phyloP scores from a whole-genome alignment of 1,140 invertebrate species.

The Chrysomallon squamiferum region DNA sequence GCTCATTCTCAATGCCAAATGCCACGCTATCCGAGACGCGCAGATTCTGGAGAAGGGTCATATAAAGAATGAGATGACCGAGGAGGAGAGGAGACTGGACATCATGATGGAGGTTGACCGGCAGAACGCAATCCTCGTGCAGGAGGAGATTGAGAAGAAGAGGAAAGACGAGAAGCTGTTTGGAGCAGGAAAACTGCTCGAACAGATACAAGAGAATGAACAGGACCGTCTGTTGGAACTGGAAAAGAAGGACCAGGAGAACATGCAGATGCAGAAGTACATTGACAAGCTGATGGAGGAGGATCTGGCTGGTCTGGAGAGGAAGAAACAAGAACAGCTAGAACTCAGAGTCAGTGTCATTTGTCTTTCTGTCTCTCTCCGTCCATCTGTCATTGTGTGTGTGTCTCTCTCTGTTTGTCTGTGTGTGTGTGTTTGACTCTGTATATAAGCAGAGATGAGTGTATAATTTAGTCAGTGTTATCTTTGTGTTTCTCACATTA shows the following conservation, averaged over 20 bases:
- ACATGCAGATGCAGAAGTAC: slow-evolving; percentile 60
- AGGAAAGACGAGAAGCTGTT: slow-evolving; percentile 56
- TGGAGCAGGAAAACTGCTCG: slow-evolving; percentile 59
- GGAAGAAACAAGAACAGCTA: slow-evolving; percentile 53
- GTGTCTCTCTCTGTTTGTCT: too few species aligned
- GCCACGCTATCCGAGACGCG: slow-evolving; percentile 64
- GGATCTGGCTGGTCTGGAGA: slow-evolving; percentile 49
- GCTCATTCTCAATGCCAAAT: slow-evolving; percentile 64
- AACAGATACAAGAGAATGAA: slow-evolving; percentile 63
- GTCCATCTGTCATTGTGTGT: too few species aligned
- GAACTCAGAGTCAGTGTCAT: slow-evolving; percentile 47
- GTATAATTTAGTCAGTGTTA: too few species aligned
- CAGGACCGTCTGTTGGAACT: slow-evolving; percentile 58
- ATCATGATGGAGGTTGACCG: slow-evolving; percentile 65
- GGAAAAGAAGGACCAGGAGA: slow-evolving; percentile 63
- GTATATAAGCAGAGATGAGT: too few species aligned
- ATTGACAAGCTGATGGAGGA: slow-evolving; percentile 62
- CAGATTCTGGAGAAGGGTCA: slow-evolving; percentile 62
- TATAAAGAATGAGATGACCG: slow-evolving; percentile 57
- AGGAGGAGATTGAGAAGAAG: slow-evolving; percentile 62
- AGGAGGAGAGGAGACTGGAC: slow-evolving; percentile 61
- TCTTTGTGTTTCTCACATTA: too few species aligned
- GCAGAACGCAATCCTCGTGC: slow-evolving; percentile 58
- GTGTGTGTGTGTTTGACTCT: too few species aligned
- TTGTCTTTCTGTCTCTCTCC: too few species aligned